phyloP scores from a whole-genome alignment of 2,113 vertebrate genomes.

The Probosciger aterrimus region DNA sequence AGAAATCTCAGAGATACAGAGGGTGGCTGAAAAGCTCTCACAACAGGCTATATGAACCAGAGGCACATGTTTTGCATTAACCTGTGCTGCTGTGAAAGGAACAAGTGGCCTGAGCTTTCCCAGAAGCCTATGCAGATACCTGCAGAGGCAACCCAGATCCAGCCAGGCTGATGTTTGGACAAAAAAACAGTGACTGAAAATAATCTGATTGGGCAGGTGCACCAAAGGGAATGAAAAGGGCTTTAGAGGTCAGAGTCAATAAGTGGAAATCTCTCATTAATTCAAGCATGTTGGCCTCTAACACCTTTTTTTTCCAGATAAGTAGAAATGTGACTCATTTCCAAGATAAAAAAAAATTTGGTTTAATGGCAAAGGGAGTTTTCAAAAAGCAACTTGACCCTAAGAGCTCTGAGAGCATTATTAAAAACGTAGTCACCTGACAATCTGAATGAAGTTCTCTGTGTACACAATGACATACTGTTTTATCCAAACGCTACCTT shows the following conservation, averaged over 20 bases:
- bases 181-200: background rate
- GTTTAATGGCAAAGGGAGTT: background rate
- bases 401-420: background rate
- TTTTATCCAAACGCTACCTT: background rate
- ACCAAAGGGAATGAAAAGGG: background rate
- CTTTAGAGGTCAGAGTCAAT: background rate
- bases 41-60: background rate
- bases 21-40: background rate
- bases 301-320: constrained; percentile 5
- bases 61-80: background rate
- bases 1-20: background rate
- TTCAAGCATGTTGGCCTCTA: constrained; percentile 4
- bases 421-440: background rate
- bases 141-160: background rate
- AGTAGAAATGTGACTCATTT: constrained; percentile 32
- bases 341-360: background rate
- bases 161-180: background rate
- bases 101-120: background rate
- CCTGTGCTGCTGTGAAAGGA: background rate
- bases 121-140: background rate
- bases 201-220: background rate
- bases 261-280: background rate
- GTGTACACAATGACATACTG: background rate
- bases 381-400: background rate
- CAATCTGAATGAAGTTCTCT: background rate